Evolutionary conservation across 1,140 invertebrate species (phyloP).

Genomic region (Drosophila malerkotliana): DNA sequence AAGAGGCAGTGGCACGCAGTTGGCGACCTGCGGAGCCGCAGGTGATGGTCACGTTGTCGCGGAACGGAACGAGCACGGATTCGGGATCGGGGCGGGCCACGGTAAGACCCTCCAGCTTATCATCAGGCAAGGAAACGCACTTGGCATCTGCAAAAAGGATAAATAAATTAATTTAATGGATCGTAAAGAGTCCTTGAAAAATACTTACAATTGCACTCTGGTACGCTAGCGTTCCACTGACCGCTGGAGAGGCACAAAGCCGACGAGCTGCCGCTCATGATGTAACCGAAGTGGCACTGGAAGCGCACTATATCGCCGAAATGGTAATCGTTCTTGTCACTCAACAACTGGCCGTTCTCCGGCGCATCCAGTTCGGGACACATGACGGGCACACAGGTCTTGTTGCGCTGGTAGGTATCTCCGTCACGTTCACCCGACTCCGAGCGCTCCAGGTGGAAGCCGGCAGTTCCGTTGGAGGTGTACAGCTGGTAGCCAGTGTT

Average conservation of each 20-base stretch:
- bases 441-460: conserved; percentile 91
- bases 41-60: conserved; percentile 94
- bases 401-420: conserved; percentile 95
- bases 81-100: conserved; percentile 90
- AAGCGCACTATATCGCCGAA: conserved; percentile 96
- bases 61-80: conserved; percentile 93
- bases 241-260: conserved; percentile 95
- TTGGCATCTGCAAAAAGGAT: conserved; percentile 88
- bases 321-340: conserved; percentile 92
- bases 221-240: conserved; percentile 96
- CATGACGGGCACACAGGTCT: conserved; percentile 97
- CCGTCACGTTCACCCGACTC: conserved; percentile 93
- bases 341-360: conserved; percentile 94
- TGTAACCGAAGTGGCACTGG: conserved; percentile 97
- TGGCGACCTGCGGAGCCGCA: conserved; percentile 91
- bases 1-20: conserved; percentile 91
- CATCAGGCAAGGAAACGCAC: conserved; percentile 94
- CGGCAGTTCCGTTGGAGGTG: conserved; percentile 94
- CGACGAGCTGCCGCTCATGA: conserved; percentile 93
- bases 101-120: conserved; percentile 92
- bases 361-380: conserved; percentile 92
- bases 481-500: conserved; percentile 97
- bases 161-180: not conserved
- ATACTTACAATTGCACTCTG: conserved; percentile 94
- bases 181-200: not conserved